These are phyloP conservation scores for Stegana nigrithorax DNA, from an alignment of 2,888 invertebrate genomes.

Conservation along the genomic window DNA sequence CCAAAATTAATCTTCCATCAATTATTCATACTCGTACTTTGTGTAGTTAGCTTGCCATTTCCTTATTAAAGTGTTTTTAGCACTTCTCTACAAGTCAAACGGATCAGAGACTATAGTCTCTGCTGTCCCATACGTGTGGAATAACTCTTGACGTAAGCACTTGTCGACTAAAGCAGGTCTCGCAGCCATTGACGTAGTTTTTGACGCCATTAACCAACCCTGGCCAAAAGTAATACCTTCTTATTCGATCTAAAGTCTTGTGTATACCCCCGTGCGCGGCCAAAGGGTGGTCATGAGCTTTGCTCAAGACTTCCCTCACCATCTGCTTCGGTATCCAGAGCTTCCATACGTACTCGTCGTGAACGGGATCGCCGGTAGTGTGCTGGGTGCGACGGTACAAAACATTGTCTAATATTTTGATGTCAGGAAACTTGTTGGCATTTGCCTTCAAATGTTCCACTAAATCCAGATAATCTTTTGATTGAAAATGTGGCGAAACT, in stretches of 20 bases:
- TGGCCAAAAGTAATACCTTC: conserved; percentile 13
- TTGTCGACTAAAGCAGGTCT: too few species aligned
- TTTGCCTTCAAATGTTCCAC: not conserved
- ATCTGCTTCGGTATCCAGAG: not conserved
- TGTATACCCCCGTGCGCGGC: conserved; percentile 16
- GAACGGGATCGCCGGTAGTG: not conserved
- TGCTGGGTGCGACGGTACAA: conserved; percentile 9
- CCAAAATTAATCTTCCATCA: too few species aligned
- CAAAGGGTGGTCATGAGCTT: not conserved
- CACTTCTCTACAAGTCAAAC: too few species aligned
- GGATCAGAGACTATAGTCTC: too few species aligned
- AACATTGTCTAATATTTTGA: conserved; percentile 5
- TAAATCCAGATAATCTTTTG: not conserved
- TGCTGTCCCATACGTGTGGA: too few species aligned
- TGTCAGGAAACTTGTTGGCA: conserved; percentile 1
- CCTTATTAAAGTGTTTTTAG: too few species aligned
- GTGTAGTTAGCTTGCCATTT: too few species aligned
- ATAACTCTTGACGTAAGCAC: too few species aligned
- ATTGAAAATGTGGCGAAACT: conserved; percentile 7
- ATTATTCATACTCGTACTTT: too few species aligned
- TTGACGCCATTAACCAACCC: not conserved
- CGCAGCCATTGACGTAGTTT: not conserved
- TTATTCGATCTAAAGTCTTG: not conserved
- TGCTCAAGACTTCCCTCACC: not conserved
- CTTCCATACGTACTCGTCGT: conserved; percentile 11